Conservation (phyloP, 2,113 vertebrate genomes). For the Grammomys dolichurus region DNA sequence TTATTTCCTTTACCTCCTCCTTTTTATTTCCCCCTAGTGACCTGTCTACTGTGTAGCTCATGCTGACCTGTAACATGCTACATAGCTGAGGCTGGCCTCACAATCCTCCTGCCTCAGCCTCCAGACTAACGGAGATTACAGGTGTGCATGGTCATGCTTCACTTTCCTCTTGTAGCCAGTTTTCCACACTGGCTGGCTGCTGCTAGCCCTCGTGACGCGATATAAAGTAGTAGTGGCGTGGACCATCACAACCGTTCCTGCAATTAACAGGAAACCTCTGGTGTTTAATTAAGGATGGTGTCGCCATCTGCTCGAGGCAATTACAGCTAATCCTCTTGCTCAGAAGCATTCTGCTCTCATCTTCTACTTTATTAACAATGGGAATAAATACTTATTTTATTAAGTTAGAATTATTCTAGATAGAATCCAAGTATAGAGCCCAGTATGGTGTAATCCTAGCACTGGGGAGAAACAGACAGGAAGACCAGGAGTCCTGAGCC, state of each 20-base stretch:
- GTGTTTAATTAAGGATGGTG: constrained; percentile 8
- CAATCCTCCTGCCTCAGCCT: background rate
- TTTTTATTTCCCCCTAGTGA: background rate
- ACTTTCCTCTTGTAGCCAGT: background rate
- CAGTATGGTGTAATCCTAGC: background rate
- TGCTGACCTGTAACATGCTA: background rate
- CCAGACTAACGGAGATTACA: background rate
- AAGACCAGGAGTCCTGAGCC: background rate
- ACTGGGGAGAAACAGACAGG: background rate
- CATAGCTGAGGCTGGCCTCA: background rate
- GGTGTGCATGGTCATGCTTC: too few species aligned
- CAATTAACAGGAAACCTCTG: background rate
- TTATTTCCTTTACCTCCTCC: background rate
- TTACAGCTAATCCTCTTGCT: constrained; percentile 18
- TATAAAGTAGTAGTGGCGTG: background rate
- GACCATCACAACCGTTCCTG: background rate
- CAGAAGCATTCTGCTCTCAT: background rate
- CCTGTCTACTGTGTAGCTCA: background rate
- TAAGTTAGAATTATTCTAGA: constrained; percentile 48
- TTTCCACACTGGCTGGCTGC: background rate
- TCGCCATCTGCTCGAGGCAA: background rate
- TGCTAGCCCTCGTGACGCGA: background rate
- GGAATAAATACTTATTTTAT: constrained; percentile 34
- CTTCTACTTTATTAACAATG: constrained; percentile 5
- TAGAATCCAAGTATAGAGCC: background rate